Evolutionary conservation across 1,140 invertebrate species (phyloP).

Genomic region (Drosophila ambigua): DNA sequence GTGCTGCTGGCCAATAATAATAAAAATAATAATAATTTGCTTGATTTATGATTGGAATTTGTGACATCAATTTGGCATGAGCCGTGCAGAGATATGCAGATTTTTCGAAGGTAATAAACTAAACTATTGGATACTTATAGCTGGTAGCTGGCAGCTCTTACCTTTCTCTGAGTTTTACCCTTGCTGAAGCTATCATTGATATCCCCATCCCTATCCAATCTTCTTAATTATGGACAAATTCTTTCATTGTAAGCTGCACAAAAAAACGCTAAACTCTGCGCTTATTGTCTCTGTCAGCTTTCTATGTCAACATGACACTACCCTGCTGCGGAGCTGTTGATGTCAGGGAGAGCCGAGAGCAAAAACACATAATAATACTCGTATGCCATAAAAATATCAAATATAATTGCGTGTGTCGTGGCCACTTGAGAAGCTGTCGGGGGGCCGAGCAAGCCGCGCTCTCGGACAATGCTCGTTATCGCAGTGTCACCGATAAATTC

Average conservation of each 20-base stretch:
- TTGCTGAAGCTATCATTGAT: constrained; percentile 42
- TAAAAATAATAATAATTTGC: constrained; percentile 65
- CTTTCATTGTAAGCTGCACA: constrained; percentile 45
- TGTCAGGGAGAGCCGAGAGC: constrained; percentile 36
- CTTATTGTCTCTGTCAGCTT: constrained; percentile 43
- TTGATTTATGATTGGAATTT: constrained; percentile 77
- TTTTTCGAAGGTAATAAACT: constrained; percentile 17
- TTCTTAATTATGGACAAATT: constrained; percentile 60
- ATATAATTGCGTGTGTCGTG: constrained; percentile 65
- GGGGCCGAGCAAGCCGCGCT: constrained; percentile 14
- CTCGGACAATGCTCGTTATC: constrained; percentile 69
- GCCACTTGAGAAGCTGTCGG: constrained; percentile 41
- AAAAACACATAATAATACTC: constrained; percentile 26
- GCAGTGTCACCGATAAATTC: constrained; percentile 71
- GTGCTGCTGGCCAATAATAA: constrained; percentile 66
- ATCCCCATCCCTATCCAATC: constrained; percentile 28
- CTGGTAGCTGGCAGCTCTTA: not conserved
- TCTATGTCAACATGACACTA: constrained; percentile 49
- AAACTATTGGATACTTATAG: not conserved
- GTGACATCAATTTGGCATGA: constrained; percentile 77
- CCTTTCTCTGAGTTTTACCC: constrained; percentile 8
- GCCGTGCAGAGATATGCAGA: constrained; percentile 43
- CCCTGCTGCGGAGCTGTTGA: not conserved
- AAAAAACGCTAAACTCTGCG: constrained; percentile 31
- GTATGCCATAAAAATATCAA: constrained; percentile 73